phyloP scores from a whole-genome alignment of 30 jellyfish, hydroid and myxozoan genomes.

The Phacellophora camtschatica region DNA sequence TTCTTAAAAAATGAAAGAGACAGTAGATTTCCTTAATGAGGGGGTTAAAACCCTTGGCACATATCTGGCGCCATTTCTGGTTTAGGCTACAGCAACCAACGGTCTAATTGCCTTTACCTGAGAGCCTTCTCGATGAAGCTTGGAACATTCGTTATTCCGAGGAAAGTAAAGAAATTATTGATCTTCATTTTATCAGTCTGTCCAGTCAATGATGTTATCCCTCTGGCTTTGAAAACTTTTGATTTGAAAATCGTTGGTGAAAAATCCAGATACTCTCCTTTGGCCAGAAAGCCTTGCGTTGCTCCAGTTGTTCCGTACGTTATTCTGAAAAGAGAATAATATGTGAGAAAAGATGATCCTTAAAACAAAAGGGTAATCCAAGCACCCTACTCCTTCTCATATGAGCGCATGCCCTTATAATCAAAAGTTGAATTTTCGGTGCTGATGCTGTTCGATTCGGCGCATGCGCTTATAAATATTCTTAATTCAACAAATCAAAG shows the following conservation, averaged over 20 bases:
- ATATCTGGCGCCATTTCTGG: no score
- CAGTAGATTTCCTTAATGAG: no score
- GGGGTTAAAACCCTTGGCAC: no score
- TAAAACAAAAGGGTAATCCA: no score
- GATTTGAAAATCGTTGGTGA: slow-evolving; percentile 75
- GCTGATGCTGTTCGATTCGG: no score
- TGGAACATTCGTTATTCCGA: slow-evolving; percentile 48
- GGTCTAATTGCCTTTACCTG: no score
- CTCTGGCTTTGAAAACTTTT: slow-evolving; percentile 3
- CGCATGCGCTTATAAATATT: no score
- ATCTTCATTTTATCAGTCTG: slow-evolving; percentile 47
- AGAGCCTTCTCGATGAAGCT: slow-evolving; percentile 38
- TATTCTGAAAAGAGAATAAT: slow-evolving; percentile 30
- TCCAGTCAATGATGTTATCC: slow-evolving; percentile 16
- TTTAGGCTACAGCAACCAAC: background rate
- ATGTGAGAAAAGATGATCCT: background rate
- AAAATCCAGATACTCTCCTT: slow-evolving; percentile 73
- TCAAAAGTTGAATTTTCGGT: no score
- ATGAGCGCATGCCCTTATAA: no score
- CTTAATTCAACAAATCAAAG: no score
- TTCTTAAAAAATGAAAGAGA: no score
- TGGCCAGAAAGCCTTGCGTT: slow-evolving; percentile 69
- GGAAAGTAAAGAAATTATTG: slow-evolving; percentile 37
- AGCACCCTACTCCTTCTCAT: no score
- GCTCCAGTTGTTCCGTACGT: slow-evolving; percentile 79